Evolutionary conservation across 2,113 vertebrate species (phyloP).

Genomic region (Alexandromys fortis): DNA sequence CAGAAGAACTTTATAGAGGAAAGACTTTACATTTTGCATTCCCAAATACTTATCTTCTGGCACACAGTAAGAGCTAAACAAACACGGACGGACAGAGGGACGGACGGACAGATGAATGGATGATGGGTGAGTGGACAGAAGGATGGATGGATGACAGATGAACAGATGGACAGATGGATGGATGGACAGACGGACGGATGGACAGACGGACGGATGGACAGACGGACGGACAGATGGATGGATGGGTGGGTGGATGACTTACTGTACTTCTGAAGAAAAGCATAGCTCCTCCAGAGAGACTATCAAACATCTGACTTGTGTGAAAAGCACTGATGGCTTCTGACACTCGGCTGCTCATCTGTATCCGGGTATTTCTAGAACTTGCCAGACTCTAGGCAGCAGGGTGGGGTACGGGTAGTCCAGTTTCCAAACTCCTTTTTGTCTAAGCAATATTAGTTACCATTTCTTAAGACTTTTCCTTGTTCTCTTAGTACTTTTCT

Average conservation of each 20-base stretch:
- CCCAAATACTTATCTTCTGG: not conserved
- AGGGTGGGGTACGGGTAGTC: no score
- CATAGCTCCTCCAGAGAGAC: not conserved
- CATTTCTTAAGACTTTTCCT: not conserved
- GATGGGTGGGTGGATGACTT: not conserved
- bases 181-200: not conserved
- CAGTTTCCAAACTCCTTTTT: conserved; percentile 36
- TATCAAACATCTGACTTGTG: not conserved
- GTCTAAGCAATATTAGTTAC: conserved; percentile 17
- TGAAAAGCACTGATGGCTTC: not conserved
- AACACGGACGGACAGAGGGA: not conserved
- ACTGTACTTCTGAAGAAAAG: not conserved
- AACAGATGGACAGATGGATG: accelerated
- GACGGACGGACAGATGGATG: no score
- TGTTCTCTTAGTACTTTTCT: not conserved
- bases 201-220: accelerated
- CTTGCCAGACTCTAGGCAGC: not conserved
- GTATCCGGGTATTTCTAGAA: not conserved
- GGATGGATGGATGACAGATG: not conserved
- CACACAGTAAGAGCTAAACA: not conserved
- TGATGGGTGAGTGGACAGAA: no score
- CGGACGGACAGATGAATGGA: no score
- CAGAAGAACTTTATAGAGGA: not conserved
- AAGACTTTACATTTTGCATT: not conserved
- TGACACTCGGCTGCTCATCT: not conserved